Conservation (phyloP, 2,888 invertebrate species). For the Polia nebulosa region DNA sequence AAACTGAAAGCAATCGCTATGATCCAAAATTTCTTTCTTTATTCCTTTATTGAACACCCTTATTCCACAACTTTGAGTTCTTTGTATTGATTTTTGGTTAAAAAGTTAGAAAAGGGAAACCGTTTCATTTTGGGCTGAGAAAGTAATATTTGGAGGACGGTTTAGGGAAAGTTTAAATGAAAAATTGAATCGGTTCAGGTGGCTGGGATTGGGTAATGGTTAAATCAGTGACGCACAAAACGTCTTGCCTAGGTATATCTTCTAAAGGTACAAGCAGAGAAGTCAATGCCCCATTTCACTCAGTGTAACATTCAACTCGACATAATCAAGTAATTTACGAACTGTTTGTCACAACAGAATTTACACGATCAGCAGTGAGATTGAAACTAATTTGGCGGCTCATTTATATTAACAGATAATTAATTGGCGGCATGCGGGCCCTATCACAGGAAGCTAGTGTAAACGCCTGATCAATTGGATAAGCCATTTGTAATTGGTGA, state of each 20-base stretch:
- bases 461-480: constrained; percentile 45
- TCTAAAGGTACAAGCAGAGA: neutral
- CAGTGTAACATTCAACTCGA: neutral
- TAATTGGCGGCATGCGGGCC: constrained; percentile 51
- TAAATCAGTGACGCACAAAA: constrained; percentile 9
- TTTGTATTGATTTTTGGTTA: constrained; percentile 51
- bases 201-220: constrained; percentile 8
- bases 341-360: constrained; percentile 7
- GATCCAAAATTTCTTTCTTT: constrained; percentile 39
- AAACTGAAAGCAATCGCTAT: constrained; percentile 31
- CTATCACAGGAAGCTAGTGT: constrained; percentile 42
- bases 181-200: constrained; percentile 17
- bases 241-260: too few relatives aligned
- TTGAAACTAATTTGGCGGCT: constrained; percentile 46
- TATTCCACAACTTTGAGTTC: constrained; percentile 33
- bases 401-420: constrained; percentile 54
- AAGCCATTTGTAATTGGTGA: constrained; percentile 34
- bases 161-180: constrained; percentile 41
- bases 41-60: constrained; percentile 43
- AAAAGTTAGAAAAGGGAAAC: constrained; percentile 32
- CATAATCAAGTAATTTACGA: neutral
- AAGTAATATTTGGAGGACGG: constrained; percentile 20
- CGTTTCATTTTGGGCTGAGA: constrained; percentile 13
- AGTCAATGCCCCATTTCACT: neutral
- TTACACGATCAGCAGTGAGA: constrained; percentile 12